Percentiles rank a stretch among this genome's conserved stretches.
phyloP scores from a whole-genome alignment of 2,113 vertebrate genomes.

The Chionomys nivalis region DNA sequence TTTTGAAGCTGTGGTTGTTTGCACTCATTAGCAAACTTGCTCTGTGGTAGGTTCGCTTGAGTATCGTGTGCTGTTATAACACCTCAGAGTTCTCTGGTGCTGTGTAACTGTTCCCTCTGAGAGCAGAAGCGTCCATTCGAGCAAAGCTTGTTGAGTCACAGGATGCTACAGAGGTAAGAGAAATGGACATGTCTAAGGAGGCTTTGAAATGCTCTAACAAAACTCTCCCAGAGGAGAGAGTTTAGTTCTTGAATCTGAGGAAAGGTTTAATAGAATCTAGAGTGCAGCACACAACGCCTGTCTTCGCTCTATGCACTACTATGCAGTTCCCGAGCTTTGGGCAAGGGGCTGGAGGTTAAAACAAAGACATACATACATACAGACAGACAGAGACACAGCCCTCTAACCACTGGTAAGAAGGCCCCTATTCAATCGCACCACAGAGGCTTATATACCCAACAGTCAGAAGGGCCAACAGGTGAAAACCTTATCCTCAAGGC shows the following conservation, averaged over 20 bases:
- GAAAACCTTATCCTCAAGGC: too few relatives aligned
- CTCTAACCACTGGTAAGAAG: too few relatives aligned
- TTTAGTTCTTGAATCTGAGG: not conserved
- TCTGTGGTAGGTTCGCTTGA: not conserved
- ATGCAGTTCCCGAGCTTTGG: too few relatives aligned
- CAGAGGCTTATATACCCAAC: too few relatives aligned
- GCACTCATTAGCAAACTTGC: not conserved
- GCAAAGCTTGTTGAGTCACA: not conserved
- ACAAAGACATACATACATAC: too few relatives aligned
- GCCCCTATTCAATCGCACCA: too few relatives aligned
- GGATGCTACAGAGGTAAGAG: not conserved
- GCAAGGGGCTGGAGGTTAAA: too few relatives aligned
- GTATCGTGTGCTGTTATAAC: not conserved
- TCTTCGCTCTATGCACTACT: too few relatives aligned
- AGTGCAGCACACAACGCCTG: too few relatives aligned
- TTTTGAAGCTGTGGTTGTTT: constrained; percentile 21
- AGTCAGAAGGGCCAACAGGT: too few relatives aligned
- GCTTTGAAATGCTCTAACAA: not conserved
- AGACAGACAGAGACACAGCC: too few relatives aligned
- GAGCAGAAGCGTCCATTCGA: not conserved
- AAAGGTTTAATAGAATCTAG: not conserved
- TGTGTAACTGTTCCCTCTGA: not conserved
- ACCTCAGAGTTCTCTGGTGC: not conserved
- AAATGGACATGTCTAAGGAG: too few relatives aligned
- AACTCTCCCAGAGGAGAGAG: not conserved